phyloP scores from a whole-genome alignment of 53 echinoderm and acorn worm species.

The Echinarachnius parma region DNA sequence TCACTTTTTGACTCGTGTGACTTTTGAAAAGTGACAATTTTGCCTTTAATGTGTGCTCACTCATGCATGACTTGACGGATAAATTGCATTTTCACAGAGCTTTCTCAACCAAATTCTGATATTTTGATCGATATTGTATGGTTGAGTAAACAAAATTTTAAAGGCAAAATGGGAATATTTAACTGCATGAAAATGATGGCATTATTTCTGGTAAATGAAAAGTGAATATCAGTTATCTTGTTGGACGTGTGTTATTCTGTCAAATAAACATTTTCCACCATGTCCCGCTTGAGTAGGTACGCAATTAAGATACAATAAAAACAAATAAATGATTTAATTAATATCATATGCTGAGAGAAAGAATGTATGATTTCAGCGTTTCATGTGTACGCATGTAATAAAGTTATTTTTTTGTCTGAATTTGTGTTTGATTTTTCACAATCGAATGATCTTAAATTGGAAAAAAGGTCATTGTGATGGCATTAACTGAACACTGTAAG shows the following conservation, averaged over 20 bases:
- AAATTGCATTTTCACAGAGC: too few relatives aligned
- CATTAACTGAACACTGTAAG: too few relatives aligned
- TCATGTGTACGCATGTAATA: too few relatives aligned
- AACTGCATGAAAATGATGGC: neutral
- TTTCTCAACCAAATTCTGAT: neutral
- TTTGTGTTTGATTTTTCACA: too few relatives aligned
- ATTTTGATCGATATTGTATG: too few relatives aligned
- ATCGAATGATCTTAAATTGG: too few relatives aligned
- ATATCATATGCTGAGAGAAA: neutral
- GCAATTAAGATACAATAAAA: neutral
- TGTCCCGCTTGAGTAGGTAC: neutral
- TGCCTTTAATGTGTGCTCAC: too few relatives aligned
- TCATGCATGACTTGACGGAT: too few relatives aligned
- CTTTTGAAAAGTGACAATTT: too few relatives aligned
- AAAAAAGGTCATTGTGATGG: too few relatives aligned
- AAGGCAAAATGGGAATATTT: neutral
- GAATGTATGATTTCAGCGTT: neutral
- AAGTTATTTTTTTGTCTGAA: too few relatives aligned
- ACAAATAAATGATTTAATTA: neutral
- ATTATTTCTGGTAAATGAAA: neutral
- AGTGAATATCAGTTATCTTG: neutral
- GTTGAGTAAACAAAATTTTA: neutral
- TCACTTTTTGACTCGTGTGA: too few relatives aligned
- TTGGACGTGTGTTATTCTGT: neutral
- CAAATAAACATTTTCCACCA: neutral